A percentile compares a stretch with the other conserved stretches of the same genome.
Evolutionary conservation across 2,113 vertebrate genomes (phyloP).

Genomic region (Dicrurus megarhynchus): DNA sequence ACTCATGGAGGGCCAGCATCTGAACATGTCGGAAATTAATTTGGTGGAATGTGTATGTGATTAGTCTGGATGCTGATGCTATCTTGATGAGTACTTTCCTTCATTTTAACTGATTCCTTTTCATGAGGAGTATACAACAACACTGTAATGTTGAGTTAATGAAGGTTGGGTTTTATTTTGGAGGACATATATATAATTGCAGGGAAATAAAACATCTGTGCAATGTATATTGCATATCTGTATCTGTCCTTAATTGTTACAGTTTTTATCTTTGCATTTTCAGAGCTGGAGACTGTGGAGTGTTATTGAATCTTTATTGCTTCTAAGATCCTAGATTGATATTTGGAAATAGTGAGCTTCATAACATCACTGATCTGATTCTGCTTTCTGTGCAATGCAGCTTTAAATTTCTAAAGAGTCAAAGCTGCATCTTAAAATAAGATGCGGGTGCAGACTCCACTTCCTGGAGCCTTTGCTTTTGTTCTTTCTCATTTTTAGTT

Average conservation of each 20-base stretch:
- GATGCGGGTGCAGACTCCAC: neutral
- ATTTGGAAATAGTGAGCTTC: neutral
- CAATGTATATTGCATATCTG: conserved; percentile 36
- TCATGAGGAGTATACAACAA: neutral
- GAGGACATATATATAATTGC: conserved; percentile 48
- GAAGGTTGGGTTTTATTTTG: conserved; percentile 10
- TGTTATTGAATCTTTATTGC: conserved; percentile 45
- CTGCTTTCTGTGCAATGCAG: neutral
- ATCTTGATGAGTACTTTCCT: neutral
- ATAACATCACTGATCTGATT: neutral
- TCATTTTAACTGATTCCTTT: neutral
- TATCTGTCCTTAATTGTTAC: conserved; percentile 44
- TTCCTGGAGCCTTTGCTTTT: conserved; percentile 36
- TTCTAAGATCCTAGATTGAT: neutral
- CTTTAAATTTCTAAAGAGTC: conserved; percentile 48
- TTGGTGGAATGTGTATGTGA: neutral
- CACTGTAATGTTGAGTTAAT: conserved; percentile 38
- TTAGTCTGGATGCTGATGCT: conserved; percentile 7
- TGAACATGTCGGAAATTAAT: neutral
- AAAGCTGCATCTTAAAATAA: conserved; percentile 26
- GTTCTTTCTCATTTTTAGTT: conserved; percentile 23
- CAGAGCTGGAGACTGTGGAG: neutral
- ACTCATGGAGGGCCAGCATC: neutral
- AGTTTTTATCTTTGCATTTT: conserved; percentile 23
- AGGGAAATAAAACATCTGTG: conserved; percentile 65